Evolutionary conservation across 2,888 invertebrate species (phyloP), one percentile per base, ranked within the genome.

Genomic region (Athripsodes cinereus): DNA sequence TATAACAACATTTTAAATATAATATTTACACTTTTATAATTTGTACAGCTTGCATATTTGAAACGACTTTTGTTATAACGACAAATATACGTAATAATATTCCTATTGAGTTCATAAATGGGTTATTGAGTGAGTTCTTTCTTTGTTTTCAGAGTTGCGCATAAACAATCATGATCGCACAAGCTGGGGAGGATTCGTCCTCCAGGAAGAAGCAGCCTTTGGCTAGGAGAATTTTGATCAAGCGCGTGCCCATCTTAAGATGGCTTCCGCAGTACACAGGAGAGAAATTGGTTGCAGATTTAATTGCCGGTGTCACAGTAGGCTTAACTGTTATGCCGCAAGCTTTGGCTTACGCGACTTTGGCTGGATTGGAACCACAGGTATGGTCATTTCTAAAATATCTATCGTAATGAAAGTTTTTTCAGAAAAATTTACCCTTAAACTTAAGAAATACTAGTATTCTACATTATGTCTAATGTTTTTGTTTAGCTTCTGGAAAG

Each of bases 281-380:
- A 1, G 85, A 88, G 61, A 87, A 90, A 71, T 82, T 90, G 1
- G 70, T 93, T 54, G 86, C 90, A 61, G 96, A 96, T 75, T 69
- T 89, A 51, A 92, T 96, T 66, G 96, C 96, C 18, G 96, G 96
- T 1, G 77, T 96, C 59, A 95, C 96, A 1, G 95, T 96, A 1
- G 96, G 93, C 0, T 80, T 96, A 21, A 96, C 94, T 0, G 92
- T 95, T 46, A 87, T 96, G 77, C 96, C 96, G 0, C 96, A 96
- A 71, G 92, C 92, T 10, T 74, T 96, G 65, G 96, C 96, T 0
- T 95, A 96, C 71, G 93, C 96, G 5, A 88, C 90, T 13, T 75
- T 96, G 58, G 96, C 92, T 22, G 92, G 92, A 49, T 75, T 96
- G 54, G 86, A 88, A 69, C 91, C 92, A 31, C 90, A 90, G 82